These are phyloP conservation scores for Scelioninae gen. 1 DNA, from an alignment of 2,888 invertebrate genomes.

Conservation along the genomic window DNA sequence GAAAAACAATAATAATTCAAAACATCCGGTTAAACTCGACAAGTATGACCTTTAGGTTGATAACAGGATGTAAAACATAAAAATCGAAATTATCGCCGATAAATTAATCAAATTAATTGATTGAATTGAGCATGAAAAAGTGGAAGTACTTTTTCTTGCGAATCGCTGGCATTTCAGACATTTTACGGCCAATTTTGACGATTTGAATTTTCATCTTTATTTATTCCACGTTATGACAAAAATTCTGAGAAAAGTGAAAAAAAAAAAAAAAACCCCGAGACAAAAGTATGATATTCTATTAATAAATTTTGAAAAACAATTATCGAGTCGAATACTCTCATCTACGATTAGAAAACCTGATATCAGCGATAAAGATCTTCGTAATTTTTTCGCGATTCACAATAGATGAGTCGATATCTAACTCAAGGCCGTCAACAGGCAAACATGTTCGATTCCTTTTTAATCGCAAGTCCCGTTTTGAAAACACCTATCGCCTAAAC, in stretches of 20 bases:
- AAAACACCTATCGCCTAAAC: slow-evolving; percentile 37
- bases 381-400: slow-evolving; percentile 5
- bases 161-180: too few species aligned
- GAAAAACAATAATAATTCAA: slow-evolving; percentile 3
- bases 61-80: not conserved
- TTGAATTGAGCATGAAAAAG: not conserved
- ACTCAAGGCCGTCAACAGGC: slow-evolving; percentile 15
- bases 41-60: not conserved
- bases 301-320: not conserved
- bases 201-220: too few species aligned
- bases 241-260: too few species aligned
- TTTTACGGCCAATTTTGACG: too few species aligned
- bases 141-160: too few species aligned
- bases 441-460: slow-evolving; percentile 21
- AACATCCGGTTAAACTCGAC: not conserved
- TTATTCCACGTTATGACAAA: too few species aligned
- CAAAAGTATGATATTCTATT: too few species aligned
- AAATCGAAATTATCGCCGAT: not conserved
- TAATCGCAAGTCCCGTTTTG: slow-evolving; percentile 10
- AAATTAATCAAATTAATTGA: not conserved
- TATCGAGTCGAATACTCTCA: not conserved
- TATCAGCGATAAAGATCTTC: slow-evolving; percentile 2
- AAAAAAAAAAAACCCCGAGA: too few species aligned
- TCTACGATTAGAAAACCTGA: slow-evolving; percentile 1
- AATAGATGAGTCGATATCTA: slow-evolving; percentile 5